Conservation (phyloP, 92 coral and sea anemone genomes). For the Anthopleura xanthogrammica region DNA sequence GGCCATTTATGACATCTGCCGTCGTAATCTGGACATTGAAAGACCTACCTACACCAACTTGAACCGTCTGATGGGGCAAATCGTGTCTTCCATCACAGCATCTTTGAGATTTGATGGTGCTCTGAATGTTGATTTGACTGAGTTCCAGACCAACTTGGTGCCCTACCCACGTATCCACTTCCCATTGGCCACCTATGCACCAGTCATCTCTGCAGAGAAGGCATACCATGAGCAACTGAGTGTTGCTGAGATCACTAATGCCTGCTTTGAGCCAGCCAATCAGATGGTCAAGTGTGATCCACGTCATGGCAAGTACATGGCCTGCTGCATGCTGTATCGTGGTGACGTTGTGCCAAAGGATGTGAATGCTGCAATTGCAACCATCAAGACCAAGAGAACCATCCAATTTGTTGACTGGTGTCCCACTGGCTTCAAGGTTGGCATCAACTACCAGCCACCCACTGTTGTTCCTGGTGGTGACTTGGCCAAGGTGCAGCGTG, state of each 20-base stretch:
- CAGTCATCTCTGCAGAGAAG: constrained; percentile 87
- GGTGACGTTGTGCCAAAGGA: constrained; percentile 67
- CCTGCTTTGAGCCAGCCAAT: constrained; percentile 57
- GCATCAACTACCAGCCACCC: too few species aligned
- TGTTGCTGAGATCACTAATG: constrained; percentile 55
- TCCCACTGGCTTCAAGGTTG: too few species aligned
- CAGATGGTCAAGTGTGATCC: too few species aligned
- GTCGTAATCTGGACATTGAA: constrained; percentile 83
- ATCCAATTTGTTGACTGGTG: too few species aligned
- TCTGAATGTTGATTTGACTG: constrained; percentile 39
- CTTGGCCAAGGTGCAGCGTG: constrained; percentile 62
- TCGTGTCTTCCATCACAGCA: constrained; percentile 75
- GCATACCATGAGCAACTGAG: constrained; percentile 67
- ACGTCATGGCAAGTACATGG: background rate
- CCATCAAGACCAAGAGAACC: background rate
- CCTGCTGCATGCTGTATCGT: constrained; percentile 63
- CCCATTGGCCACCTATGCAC: constrained; percentile 88
- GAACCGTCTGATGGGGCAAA: constrained; percentile 91
- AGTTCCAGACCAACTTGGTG: constrained; percentile 78
- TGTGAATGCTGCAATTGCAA: constrained; percentile 80
- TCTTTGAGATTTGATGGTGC: constrained; percentile 73
- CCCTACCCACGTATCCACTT: constrained; percentile 83
- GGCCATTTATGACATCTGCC: constrained; percentile 93
- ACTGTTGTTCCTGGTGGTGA: too few species aligned
- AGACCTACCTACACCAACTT: constrained; percentile 91